phyloP scores from a whole-genome alignment of 2,888 invertebrate species.

The Brachylomia viminalis region DNA sequence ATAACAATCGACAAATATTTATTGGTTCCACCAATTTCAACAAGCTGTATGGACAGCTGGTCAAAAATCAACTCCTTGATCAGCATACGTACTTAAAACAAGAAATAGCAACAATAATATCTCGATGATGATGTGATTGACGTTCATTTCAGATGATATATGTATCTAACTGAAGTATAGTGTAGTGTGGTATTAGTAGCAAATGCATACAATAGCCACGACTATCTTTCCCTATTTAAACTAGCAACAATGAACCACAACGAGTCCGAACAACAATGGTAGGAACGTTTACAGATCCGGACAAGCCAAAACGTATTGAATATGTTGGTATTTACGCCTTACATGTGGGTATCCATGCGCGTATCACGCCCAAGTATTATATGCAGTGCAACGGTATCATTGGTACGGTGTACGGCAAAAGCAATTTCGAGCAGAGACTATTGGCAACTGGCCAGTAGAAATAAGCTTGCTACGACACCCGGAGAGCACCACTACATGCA shows the following conservation, averaged over 20 bases:
- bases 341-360: slow-evolving; percentile 71
- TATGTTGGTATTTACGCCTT: slow-evolving; percentile 62
- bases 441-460: slow-evolving; percentile 87
- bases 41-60: neutral
- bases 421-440: slow-evolving; percentile 85
- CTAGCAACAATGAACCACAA: slow-evolving; percentile 14
- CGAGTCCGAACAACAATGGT: slow-evolving; percentile 19
- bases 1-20: neutral
- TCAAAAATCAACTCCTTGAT: neutral
- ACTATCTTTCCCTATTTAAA: neutral
- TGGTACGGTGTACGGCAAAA: slow-evolving; percentile 85
- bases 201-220: neutral
- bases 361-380: slow-evolving; percentile 79
- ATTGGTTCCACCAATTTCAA: neutral
- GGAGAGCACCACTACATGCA: slow-evolving; percentile 82
- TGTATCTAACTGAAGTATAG: neutral
- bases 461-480: slow-evolving; percentile 87
- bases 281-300: slow-evolving; percentile 43
- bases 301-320: slow-evolving; percentile 53
- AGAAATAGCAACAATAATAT: slow-evolving; percentile 7
- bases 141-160: neutral
- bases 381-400: slow-evolving; percentile 83
- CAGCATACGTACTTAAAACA: neutral
- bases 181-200: too few relatives aligned
- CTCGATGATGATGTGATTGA: slow-evolving; percentile 9